Evolutionary conservation across 2,113 vertebrate species (phyloP).

Genomic region (Pteropus alecto): DNA sequence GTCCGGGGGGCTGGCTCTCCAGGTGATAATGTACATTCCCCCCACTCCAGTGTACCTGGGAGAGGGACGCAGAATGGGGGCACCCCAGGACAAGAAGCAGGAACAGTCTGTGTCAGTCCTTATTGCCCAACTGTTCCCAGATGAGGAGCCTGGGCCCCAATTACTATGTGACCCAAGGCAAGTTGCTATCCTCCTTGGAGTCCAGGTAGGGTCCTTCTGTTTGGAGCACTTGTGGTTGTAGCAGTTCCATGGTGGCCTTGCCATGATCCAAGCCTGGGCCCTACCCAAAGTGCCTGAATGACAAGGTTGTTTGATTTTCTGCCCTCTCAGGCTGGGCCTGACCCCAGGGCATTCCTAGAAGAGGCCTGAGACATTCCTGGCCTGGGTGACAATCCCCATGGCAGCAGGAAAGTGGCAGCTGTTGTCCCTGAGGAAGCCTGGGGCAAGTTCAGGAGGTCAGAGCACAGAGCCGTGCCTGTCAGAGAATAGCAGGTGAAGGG

Average conservation of each 20-base stretch:
- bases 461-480: background rate
- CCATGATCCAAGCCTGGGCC: background rate
- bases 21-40: constrained; percentile 82
- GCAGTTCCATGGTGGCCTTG: background rate
- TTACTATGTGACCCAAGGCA: background rate
- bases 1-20: constrained; percentile 84
- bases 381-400: constrained; percentile 60
- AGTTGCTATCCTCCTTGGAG: background rate
- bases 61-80: background rate
- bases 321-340: constrained; percentile 4
- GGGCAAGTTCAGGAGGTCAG: background rate
- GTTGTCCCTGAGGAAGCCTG: constrained; percentile 16
- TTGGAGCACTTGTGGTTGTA: background rate
- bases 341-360: constrained; percentile 48
- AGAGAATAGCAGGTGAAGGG: background rate
- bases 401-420: constrained; percentile 56
- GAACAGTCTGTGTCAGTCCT: background rate
- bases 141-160: background rate
- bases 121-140: background rate
- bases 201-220: background rate
- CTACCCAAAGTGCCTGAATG: background rate
- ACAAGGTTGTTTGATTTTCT: constrained; percentile 45
- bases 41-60: constrained; percentile 86
- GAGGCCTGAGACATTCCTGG: constrained; percentile 64
- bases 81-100: background rate